phyloP scores from a whole-genome alignment of 1,140 invertebrate species.

The Notospermus geniculatus region DNA sequence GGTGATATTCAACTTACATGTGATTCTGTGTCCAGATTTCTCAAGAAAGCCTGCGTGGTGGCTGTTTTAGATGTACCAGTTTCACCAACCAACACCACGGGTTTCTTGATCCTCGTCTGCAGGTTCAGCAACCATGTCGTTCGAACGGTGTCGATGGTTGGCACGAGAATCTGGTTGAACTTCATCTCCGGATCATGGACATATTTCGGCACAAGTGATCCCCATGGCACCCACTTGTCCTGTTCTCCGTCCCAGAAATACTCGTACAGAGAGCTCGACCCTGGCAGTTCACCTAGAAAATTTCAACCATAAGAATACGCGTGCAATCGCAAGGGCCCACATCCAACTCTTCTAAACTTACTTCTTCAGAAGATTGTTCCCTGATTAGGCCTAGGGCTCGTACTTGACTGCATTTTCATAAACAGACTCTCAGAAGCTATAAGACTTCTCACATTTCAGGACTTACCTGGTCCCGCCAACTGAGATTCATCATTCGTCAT shows the following conservation, averaged over 20 bases:
- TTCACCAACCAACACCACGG: conserved; percentile 81
- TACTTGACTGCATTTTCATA: not conserved
- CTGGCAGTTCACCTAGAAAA: conserved; percentile 67
- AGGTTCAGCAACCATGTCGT: conserved; percentile 74
- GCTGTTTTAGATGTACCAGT: conserved; percentile 89
- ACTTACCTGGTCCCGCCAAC: conserved; percentile 64
- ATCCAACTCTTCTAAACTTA: too few species aligned
- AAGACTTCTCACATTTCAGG: conserved; percentile 19
- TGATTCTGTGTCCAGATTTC: conserved; percentile 64
- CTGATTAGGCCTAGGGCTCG: too few species aligned
- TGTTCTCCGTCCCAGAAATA: conserved; percentile 71
- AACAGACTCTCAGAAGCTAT: conserved; percentile 4
- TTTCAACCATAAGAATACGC: too few species aligned
- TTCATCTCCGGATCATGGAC: conserved; percentile 67
- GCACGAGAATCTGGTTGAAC: conserved; percentile 83
- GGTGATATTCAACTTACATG: conserved; percentile 63
- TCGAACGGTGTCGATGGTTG: conserved; percentile 80
- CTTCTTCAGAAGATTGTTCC: too few species aligned
- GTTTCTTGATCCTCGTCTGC: conserved; percentile 75
- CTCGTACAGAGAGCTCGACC: conserved; percentile 70
- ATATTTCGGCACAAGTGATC: conserved; percentile 72
- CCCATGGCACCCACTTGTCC: conserved; percentile 81
- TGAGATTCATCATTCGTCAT: conserved; percentile 49
- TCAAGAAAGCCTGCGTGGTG: conserved; percentile 77
- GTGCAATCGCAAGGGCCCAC: not conserved